Percentiles rank a stretch among this genome's conserved stretches.
Conservation (phyloP, 2,797 vertebrate genomes). For the Macropus fuliginosus region DNA sequence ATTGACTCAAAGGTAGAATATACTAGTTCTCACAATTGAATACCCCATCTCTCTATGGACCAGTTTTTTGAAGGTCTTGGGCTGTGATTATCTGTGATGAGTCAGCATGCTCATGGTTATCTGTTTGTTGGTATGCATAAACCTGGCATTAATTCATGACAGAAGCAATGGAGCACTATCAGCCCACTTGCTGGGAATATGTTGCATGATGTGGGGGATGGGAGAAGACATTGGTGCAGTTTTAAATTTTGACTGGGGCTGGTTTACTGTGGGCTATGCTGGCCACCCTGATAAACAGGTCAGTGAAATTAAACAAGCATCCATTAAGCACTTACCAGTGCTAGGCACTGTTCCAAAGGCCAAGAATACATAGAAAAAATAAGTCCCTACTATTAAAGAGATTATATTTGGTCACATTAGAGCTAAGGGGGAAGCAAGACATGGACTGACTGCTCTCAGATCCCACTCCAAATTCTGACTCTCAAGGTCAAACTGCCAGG, state of each 20-base stretch:
- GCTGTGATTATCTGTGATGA: too few relatives aligned
- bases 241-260: neutral
- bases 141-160: neutral
- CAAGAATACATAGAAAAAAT: neutral
- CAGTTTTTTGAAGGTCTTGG: neutral
- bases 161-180: neutral
- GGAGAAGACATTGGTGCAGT: neutral
- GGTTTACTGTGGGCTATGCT: neutral
- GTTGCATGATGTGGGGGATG: neutral
- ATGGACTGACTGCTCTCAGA: neutral
- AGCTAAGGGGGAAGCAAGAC: neutral
- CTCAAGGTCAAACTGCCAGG: neutral
- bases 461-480: neutral
- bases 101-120: neutral
- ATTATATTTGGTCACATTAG: neutral
- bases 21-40: neutral
- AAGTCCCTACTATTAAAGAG: neutral
- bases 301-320: neutral
- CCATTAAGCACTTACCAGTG: neutral
- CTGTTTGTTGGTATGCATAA: neutral
- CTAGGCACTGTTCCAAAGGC: too few relatives aligned
- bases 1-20: neutral
- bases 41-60: neutral
- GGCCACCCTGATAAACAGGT: neutral
- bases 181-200: neutral